Evolutionary conservation across 2,888 invertebrate species (phyloP).

Genomic region (Sinohyriopsis cumingii): DNA sequence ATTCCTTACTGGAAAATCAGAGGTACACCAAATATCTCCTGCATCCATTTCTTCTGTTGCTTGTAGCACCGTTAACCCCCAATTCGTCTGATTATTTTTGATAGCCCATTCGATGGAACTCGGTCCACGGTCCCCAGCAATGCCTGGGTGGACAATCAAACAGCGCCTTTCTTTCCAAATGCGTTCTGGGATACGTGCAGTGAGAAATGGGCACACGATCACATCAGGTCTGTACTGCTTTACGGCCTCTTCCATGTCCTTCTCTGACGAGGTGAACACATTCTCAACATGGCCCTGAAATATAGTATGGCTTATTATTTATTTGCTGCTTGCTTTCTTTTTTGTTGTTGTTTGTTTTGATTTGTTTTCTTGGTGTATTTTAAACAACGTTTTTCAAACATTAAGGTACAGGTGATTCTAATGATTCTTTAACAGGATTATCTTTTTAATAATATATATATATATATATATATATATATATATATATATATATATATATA

Average conservation of each 20-base stretch:
- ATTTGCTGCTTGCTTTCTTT: too few species aligned
- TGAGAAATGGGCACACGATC: conserved; percentile 27
- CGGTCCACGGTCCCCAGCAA: conserved; percentile 26
- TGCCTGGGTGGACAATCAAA: conserved; percentile 30
- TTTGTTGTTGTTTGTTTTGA: too few species aligned
- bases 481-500: too few species aligned
- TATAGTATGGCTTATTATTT: too few species aligned
- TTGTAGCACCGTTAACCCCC: conserved; percentile 22
- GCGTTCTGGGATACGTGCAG: conserved; percentile 15
- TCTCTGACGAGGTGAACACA: neutral
- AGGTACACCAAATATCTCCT: conserved; percentile 25
- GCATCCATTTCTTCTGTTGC: conserved; percentile 15
- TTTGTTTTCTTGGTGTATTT: too few species aligned
- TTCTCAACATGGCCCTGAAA: too few species aligned
- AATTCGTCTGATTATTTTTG: conserved; percentile 1
- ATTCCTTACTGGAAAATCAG: conserved; percentile 11
- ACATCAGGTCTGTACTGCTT: conserved; percentile 15
- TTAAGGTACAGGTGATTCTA: too few species aligned
- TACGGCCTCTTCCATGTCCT: conserved; percentile 7
- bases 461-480: too few species aligned
- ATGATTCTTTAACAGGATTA: too few species aligned
- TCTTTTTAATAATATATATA: too few species aligned
- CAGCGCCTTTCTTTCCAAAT: conserved; percentile 14
- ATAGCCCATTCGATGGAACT: conserved; percentile 23
- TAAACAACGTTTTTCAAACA: too few species aligned